Base-by-base conservation (phyloP, 2,113 vertebrate species). In the Marmota flaviventris region DNA sequence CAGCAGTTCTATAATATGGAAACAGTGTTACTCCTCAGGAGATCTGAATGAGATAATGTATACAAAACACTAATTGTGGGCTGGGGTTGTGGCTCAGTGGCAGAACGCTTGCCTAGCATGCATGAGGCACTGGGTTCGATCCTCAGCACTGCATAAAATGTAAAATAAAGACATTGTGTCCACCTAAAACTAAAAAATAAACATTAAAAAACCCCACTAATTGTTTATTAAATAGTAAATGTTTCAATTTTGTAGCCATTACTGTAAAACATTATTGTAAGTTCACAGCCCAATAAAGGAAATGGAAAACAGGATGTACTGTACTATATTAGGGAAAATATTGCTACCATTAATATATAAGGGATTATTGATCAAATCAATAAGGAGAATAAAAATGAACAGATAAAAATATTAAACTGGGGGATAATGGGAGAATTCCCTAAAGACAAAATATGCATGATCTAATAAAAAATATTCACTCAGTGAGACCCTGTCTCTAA, bases 401-500 rank as follows among this genome's bases (percentile, higher is more conserved):
- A 58, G 8, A 58, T 29, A 67, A 39, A 17, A 51, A 72, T 39
- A 85, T 7, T 17, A 92, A 92, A 58, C 67, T 4, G 18, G 8
- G 22, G 2, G 24, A 79, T 79, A 67, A 42, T 58, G 45, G 79
- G 37, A 34, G 25, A 63, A 95, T 72, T 72, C 29, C 17, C 14
- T n/a, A 63, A 72, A 65, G 73, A 45, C 42, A 70, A 65, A 76
- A 65, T 48, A 70, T 11, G 78, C 4, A 24, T 9, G 3, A 87
- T 88, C 42, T 84, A 77, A 58, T 24, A 92, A 76, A 69, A 95
- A 94, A 85, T 89, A 37, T 13, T 48, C 53, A 65, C 48, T 51
- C 12, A 51, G 12, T 51, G 48, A 51, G 48, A 51, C 48, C 48
- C 48, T 51, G 12, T 51, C 48, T 51, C 48, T 51, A 51, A 51